Percentiles rank a stretch among this genome's conserved stretches.
Conservation (phyloP, 2,797 vertebrate genomes). For the Trachurus trachurus region DNA sequence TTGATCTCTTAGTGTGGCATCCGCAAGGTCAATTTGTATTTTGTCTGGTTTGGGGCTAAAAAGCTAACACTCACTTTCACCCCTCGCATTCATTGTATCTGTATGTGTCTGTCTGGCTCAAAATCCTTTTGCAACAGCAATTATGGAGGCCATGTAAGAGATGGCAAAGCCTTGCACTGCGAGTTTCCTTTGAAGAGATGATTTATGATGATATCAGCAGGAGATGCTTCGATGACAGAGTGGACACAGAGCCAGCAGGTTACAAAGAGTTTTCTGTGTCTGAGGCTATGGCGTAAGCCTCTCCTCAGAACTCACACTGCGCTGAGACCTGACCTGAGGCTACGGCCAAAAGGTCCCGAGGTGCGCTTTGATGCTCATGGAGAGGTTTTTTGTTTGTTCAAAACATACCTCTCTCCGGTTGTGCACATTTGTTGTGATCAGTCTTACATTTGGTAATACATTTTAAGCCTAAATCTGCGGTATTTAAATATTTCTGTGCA, state of each 20-base stretch:
- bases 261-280: conserved; percentile 72
- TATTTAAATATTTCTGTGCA: conserved; percentile 8
- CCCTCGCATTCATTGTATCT: not conserved
- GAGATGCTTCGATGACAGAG: conserved; percentile 60
- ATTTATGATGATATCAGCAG: conserved; percentile 70
- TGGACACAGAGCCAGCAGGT: conserved; percentile 57
- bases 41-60: conserved; percentile 36
- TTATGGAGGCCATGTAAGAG: conserved; percentile 50
- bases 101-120: conserved; percentile 20
- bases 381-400: conserved; percentile 30
- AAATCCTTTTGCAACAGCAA: conserved; percentile 49
- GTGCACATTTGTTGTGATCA: conserved; percentile 2
- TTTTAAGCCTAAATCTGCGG: not conserved
- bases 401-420: not conserved
- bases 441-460: not conserved
- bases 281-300: conserved; percentile 10
- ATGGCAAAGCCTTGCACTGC: conserved; percentile 37
- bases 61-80: conserved; percentile 37
- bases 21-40: conserved; percentile 39
- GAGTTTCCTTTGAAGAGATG: conserved; percentile 66
- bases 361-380: conserved; percentile 23
- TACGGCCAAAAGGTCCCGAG: conserved; percentile 27
- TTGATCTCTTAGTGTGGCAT: conserved; percentile 49
- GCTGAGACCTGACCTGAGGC: conserved; percentile 53
- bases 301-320: conserved; percentile 55